Base-by-base conservation (phyloP, 2,797 vertebrate genomes). In the Anguilla megastoma region DNA sequence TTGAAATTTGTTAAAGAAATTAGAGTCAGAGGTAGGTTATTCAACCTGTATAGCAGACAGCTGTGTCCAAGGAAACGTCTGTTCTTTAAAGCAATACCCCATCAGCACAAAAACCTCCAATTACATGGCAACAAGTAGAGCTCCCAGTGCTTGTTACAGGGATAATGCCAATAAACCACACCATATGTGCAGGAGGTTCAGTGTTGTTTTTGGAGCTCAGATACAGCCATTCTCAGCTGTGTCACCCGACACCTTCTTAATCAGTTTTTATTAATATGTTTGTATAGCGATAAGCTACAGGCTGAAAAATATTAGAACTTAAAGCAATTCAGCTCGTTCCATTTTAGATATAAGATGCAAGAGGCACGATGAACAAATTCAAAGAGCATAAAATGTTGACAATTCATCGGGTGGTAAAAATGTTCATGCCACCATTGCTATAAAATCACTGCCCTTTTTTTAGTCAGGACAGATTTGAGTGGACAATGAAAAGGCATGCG, bases 301-400 rank as follows among this genome's bases (percentile, higher is more conserved):
- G 45, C 79, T 21, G 79, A 24, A 82, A 48, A 48, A 48, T 24
- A n/a, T 16, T 3, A 41, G 36, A 12, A 76, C 12, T 16, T 10
- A 4, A 82, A 50, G 45, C 33, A 79, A 41, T 79, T 48, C 45
- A 79, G 33, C 16, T 18, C 16, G 24, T 45, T 79, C 33, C 33
- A 79, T 18, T 41, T 79, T 79, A 5, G 33, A 79, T 45, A 41
- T 18, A 74, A 74, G 30, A 74, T 41, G 33, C 74, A 79, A 79
- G 33, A 76, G 1, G 33, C 33, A 33, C 45, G 36, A 82, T 50
- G 9, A 82, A 24, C 21, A 82, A 82, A 79, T 45, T 27, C 1
- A 50, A 82, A 82, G 45, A 6, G 1, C 21, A 82, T 82, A 82
- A 82, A 82, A 82, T 82, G 79, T 10, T 82, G 79, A 82, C 79